Evolutionary conservation across 2,888 invertebrate genomes (phyloP).

Genomic region (Lasioglossum morio): DNA sequence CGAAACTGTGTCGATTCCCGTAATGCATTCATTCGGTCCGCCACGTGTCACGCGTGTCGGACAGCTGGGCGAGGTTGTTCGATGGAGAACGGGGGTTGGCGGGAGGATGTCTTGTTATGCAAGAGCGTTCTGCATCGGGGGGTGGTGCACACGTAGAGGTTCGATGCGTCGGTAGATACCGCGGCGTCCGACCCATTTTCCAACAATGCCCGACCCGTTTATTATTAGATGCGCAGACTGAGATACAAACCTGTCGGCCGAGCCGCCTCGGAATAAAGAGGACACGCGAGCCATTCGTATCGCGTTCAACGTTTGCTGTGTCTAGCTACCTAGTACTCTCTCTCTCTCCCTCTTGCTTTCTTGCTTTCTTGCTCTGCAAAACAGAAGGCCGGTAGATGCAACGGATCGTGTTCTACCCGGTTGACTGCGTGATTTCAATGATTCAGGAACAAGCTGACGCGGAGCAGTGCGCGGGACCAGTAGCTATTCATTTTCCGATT

Average conservation of each 20-base stretch:
- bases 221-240: constrained; percentile 67
- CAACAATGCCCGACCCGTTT: constrained; percentile 73
- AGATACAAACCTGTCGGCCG: constrained; percentile 41
- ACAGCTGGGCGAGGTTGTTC: constrained; percentile 21
- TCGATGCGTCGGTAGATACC: constrained; percentile 64
- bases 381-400: background rate
- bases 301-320: background rate
- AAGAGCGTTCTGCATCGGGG: background rate
- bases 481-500: constrained; percentile 12
- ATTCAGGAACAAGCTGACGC: constrained; percentile 33
- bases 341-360: no score
- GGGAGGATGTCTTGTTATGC: background rate
- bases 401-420: constrained; percentile 12
- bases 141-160: constrained; percentile 6
- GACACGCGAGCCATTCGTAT: constrained; percentile 33
- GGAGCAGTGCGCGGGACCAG: background rate
- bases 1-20: constrained; percentile 63
- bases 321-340: no score
- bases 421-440: constrained; percentile 40
- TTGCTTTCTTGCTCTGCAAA: no score
- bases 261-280: constrained; percentile 65
- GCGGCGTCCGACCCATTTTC: constrained; percentile 70
- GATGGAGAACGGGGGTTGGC: background rate
- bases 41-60: constrained; percentile 42
- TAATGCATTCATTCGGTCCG: constrained; percentile 50